Percentiles rank a stretch among this genome's conserved stretches.
These are phyloP conservation scores for Mystacides longicornis DNA, from an alignment of 2,888 invertebrate genomes.

Conservation along the genomic window DNA sequence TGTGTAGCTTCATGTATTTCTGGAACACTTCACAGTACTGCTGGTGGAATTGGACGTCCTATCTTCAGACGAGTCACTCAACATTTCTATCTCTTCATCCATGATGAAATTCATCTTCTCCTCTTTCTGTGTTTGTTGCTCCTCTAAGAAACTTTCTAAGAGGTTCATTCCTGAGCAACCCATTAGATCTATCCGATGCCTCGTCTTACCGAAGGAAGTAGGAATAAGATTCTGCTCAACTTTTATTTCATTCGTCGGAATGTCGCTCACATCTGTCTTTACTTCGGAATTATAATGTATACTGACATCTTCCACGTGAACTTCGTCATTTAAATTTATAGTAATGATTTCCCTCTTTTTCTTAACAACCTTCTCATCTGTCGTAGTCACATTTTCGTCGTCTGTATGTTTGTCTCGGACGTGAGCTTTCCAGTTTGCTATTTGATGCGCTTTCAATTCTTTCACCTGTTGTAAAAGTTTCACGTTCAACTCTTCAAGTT, in stretches of 20 bases:
- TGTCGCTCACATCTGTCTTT: neutral
- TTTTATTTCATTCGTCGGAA: neutral
- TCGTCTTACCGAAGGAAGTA: neutral
- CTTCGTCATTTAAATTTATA: neutral
- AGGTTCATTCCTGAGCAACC: neutral
- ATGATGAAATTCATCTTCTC: neutral
- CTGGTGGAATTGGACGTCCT: neutral
- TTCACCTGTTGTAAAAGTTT: slow-evolving; percentile 55
- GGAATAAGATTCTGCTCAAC: neutral
- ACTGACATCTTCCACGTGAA: neutral
- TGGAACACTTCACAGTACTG: neutral
- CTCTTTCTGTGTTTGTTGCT: neutral
- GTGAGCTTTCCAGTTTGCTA: slow-evolving; percentile 35
- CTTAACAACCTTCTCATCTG: neutral
- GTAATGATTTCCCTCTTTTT: neutral
- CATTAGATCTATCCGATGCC: neutral
- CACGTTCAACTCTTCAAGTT: slow-evolving; percentile 54
- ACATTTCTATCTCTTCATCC: neutral
- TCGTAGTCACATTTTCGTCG: neutral
- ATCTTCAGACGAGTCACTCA: neutral
- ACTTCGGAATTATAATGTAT: too few relatives aligned
- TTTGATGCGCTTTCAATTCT: slow-evolving; percentile 44
- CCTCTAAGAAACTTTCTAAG: neutral
- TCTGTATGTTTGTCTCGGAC: neutral
- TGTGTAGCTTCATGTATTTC: too few relatives aligned